Conservation (phyloP, 2,797 vertebrate species). For the Hyperoplus immaculatus region DNA sequence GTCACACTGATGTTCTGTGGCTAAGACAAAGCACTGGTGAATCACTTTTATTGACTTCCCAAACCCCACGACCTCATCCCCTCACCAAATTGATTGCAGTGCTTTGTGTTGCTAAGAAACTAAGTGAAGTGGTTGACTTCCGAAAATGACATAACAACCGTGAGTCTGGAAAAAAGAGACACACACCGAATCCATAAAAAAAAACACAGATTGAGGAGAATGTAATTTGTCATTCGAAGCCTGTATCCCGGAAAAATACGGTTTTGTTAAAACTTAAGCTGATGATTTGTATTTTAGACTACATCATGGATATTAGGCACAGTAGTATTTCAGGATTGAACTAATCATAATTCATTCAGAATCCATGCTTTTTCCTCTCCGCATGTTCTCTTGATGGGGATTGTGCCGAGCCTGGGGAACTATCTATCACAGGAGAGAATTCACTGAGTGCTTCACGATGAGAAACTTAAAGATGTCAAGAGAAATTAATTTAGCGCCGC, state of each 20-base stretch:
- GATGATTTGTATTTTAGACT: not conserved
- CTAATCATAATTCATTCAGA: not conserved
- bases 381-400: constrained; percentile 6
- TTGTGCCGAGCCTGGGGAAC: constrained; percentile 1
- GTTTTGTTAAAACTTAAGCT: not conserved
- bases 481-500: constrained; percentile 49
- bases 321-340: not conserved
- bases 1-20: not conserved
- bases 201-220: not conserved
- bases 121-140: constrained; percentile 1
- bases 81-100: not conserved
- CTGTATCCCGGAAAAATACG: not conserved
- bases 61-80: not conserved
- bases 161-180: constrained; percentile 3
- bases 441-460: constrained; percentile 16
- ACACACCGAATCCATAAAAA: not conserved
- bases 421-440: constrained; percentile 16
- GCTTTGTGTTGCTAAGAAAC: constrained; percentile 44
- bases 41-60: not conserved
- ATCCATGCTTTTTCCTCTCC: not conserved
- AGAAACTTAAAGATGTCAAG: constrained; percentile 51
- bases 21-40: not conserved
- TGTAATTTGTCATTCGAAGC: not conserved
- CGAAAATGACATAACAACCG: not conserved
- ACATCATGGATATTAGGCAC: not conserved